Base-by-base conservation (phyloP, 1,140 invertebrate species). In the Caenorhabditis brenneri region DNA sequence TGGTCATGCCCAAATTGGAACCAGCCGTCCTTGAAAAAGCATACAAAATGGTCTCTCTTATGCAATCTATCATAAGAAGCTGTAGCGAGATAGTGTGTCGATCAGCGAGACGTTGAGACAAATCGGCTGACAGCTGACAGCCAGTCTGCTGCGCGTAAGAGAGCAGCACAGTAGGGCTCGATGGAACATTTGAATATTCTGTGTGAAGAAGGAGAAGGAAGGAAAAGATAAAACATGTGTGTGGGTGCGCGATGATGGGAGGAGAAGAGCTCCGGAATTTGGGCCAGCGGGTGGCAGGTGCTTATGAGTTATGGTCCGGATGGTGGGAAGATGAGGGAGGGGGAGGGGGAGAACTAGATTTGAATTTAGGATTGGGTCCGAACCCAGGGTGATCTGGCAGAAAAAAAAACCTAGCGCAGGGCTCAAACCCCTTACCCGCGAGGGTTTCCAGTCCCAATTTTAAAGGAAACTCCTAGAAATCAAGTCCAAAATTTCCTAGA, bases 51-150 rank as follows among this genome's bases (percentile, higher is more conserved):
- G 19, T 5, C 39, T 42, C 36, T 65, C 33, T 74, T 74, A 74
- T 74, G 65, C 65, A 74, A 74, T 74, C 27, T 74, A 42, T 74
- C 65, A 74, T 74, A 74, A 74, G 65, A 74, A 74, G 65, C 65
- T 74, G n/a, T n/a, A n/a, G n/a, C 65, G n/a, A 74, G 36, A 74
- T 24, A 74, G 33, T 46, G 65, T 74, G 65, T 7, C 2, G 22
- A 42, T 46, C n/a, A 74, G 22, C 19, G 65, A 74, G 65, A 74
- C 36, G 65, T 1, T 22, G 19, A 42, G 36, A 42, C 1, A n/a
- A n/a, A 6, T 24, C 33, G 65, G n/a, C n/a, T n/a, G n/a, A 74
- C 65, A 74, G 65, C 65, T 74, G 65, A 74, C 65, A 74, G 65
- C 65, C 65, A 74, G 65, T 65, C 58, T 65, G n/a, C n/a, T n/a